Base-by-base conservation (phyloP, 2,797 vertebrate genomes). In the Anas flavirostris region DNA sequence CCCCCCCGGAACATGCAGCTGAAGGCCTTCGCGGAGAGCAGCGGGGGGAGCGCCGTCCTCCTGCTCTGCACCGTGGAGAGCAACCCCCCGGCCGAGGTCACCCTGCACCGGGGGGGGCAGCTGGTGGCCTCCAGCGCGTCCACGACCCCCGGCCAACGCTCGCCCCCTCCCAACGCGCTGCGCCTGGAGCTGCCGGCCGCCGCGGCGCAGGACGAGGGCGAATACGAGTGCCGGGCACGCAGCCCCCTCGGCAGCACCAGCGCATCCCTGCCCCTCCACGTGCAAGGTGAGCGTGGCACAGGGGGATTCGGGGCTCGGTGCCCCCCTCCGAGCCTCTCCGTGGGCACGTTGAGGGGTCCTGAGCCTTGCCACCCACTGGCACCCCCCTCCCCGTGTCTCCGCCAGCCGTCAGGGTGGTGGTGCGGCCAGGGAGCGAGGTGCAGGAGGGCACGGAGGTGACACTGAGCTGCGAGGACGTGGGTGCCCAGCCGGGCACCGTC, bases 31-130 rank as follows among this genome's bases (percentile, higher is more conserved):
- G 3, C 66, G 43, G 98, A 98, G 75, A 95, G 93, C 7, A 44
- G 12, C 2, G 83, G 90, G 4, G 96, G 97, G 2, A 77, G n/a
- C 1, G 63, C 96, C 3, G 95, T 77, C 66, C 92, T 98, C 84
- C 60, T 98, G 5, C 80, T 96, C n/a, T 98, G 98, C 33, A 13
- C 94, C 0, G 97, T 97, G 16, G 97, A 98, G 31, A 98, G 98
- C 84, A 97, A 82, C 17, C 98, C 98, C 2, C 86, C 43, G 0
- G 88, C 98, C 0, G 69, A 86, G 35, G n/a, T 98, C 37, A 44
- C 73, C 19, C 94, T 98, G 81, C 96, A 75, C 75, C 90, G 31
- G 8, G 95, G 5, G 1, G 93, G 95, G 26, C 76, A 16, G 28
- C 53, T 73, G 35, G 29, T 98, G 70, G 96, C 84, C 16, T 82